Base-by-base conservation (phyloP, 2,888 invertebrate genomes). In the Diarsia mendica region DNA sequence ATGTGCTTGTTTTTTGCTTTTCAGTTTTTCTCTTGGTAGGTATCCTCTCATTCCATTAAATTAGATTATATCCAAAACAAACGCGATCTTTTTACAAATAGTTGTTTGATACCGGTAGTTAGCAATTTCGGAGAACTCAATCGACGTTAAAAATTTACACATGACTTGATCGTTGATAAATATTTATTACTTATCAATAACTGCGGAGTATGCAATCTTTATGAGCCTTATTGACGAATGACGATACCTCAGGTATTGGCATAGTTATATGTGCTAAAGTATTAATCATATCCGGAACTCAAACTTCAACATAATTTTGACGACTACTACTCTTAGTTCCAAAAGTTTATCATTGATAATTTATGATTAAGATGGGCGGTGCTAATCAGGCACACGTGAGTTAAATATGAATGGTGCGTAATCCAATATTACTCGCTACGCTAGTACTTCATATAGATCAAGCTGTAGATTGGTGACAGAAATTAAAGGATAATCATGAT, bases 211-310 rank as follows among this genome's bases (percentile, higher is more conserved):
- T 60, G 55, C 55, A 83, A 82, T 82, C 67, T 82, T 83, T 85
- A 82, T 70, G 67, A 77, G 67, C 51, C 55, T 55, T 76, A 72
- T 70, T 69, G 68, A 72, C 55, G 65, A 72, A 68, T 84, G 66
- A 61, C 72, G 28, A 67, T 67, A 58, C 61, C 53, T 58, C 51
- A 65, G 64, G 23, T 72, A 55, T 72, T 67, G 60, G 58, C 61
- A 73, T 28, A 71, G 33, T 65, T 28, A 51, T 44, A 55, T 83
- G 71, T 77, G 71, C 71, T 82, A 44, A 67, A 64, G 46, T 53
- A 64, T 86, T 86, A 86, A 69, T 87, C 85, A 87, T 77, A 76
- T 61, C 71, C 85, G 75, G 82, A 85, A 85, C 51, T 72, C 28
- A 49, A 72, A 53, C 33, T 66, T 5, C 15, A 28, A 23, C 33